A percentile compares a stretch with the other conserved stretches of the same genome.
Conservation (phyloP, 2,888 invertebrate species). For the Gandaritis pyraliata region DNA sequence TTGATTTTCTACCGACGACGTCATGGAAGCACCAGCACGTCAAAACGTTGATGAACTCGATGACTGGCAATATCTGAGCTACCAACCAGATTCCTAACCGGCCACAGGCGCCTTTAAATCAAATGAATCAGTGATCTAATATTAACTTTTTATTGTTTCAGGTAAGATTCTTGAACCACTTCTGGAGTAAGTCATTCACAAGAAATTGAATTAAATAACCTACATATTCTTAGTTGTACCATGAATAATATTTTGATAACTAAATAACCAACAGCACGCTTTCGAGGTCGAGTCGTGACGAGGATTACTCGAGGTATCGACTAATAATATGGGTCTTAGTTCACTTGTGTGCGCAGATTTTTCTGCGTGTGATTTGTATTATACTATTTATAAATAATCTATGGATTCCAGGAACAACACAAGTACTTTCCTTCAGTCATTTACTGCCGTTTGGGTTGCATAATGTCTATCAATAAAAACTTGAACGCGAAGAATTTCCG, state of each 20-base stretch:
- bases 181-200: conserved; percentile 16
- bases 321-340: too few relatives aligned
- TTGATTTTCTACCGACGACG: conserved; percentile 6
- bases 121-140: conserved; percentile 20
- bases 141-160: conserved; percentile 41
- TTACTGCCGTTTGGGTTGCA: conserved; percentile 36
- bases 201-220: neutral
- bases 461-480: conserved; percentile 42
- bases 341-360: neutral
- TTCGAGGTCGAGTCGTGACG: too few relatives aligned
- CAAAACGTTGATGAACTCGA: conserved; percentile 77
- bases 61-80: conserved; percentile 66
- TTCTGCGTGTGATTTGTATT: neutral
- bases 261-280: too few relatives aligned
- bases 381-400: neutral
- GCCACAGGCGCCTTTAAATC: conserved; percentile 36
- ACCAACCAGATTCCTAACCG: conserved; percentile 62
- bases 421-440: conserved; percentile 36
- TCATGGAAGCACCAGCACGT: conserved; percentile 44
- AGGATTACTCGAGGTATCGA: too few relatives aligned
- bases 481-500: conserved; percentile 42
- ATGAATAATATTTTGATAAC: too few relatives aligned
- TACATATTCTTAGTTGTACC: too few relatives aligned
- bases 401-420: conserved; percentile 9
- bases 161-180: conserved; percentile 39